A percentile compares a stretch with the other conserved stretches of the same genome.
These are phyloP conservation scores for Pelodytes ibericus DNA, from an alignment of 2,797 vertebrate genomes.

Conservation along the genomic window DNA sequence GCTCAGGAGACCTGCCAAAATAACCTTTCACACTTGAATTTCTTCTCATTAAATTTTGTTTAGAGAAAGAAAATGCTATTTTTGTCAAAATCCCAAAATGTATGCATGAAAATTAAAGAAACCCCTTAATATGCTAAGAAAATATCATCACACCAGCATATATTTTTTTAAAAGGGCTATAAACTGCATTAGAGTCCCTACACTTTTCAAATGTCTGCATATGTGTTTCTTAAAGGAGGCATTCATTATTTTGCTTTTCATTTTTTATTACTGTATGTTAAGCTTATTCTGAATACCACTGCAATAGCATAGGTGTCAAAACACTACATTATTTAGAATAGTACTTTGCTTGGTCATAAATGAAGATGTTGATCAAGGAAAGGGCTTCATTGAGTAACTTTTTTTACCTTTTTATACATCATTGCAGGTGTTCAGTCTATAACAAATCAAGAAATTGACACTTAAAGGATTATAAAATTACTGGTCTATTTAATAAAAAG, in stretches of 20 bases:
- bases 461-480: slow-evolving; percentile 39
- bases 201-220: slow-evolving; percentile 41
- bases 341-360: slow-evolving; percentile 11
- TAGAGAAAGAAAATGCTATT: slow-evolving; percentile 55
- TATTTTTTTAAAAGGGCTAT: slow-evolving; percentile 51
- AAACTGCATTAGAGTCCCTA: slow-evolving; percentile 35
- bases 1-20: slow-evolving; percentile 52
- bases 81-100: slow-evolving; percentile 55
- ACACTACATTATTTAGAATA: slow-evolving; percentile 46
- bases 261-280: slow-evolving; percentile 46
- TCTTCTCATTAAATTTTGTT: slow-evolving; percentile 57
- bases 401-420: background rate
- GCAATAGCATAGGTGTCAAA: slow-evolving; percentile 56
- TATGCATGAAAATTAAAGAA: slow-evolving; percentile 52
- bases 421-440: slow-evolving; percentile 34
- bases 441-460: slow-evolving; percentile 41
- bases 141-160: slow-evolving; percentile 51
- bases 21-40: slow-evolving; percentile 55
- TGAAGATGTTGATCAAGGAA: slow-evolving; percentile 48
- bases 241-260: slow-evolving; percentile 46
- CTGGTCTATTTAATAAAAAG: slow-evolving; percentile 28
- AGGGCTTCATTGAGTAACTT: slow-evolving; percentile 33
- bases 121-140: slow-evolving; percentile 52
- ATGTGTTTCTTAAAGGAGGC: slow-evolving; percentile 48
- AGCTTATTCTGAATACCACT: slow-evolving; percentile 48